Evolutionary conservation across 1,140 invertebrate species (phyloP), one percentile per base, ranked within the genome.

Genomic region (Drosophila ficusphila): DNA sequence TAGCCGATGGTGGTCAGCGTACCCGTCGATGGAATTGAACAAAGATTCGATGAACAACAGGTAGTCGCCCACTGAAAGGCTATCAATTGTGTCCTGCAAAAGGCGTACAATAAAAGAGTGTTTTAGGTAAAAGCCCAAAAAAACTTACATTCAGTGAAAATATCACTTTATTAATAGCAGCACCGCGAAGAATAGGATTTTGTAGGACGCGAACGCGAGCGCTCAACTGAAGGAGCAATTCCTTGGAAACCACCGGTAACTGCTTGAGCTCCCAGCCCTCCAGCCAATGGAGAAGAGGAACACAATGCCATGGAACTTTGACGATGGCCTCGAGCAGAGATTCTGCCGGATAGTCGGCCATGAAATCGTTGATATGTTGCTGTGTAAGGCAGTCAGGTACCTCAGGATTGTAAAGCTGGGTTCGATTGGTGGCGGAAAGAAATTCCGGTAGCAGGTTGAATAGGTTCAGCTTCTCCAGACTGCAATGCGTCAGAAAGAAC

Each of bases 231-330:
- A 89, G 42, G 3, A 90, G 23, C 5, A 83, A 5, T 6, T 61
- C 52, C 47, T 58, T 71, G 21, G 52, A 18, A 12, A 58, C 52
- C 2, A 29, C 2, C 0, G 33, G 25, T 18, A 33, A 23, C 18
- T 16, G 31, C 1, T 60, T 8, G 0, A 38, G 2, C 2, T 51
- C 16, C 47, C 90, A 48, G 7, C 44, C 12, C 9, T 1, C 4
- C 9, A 91, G 31, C 76, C 77, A 89, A 52, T 71, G 58, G 31
- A 74, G 51, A n/a, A 91, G 21, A 1, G 90, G 85, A 4, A 90
- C 76, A 8, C 76, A 62, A 21, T 79, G 77, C 77, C 90, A 91
- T 2, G 69, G 53, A 5, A 91, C 56, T 31, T 51, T 36, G 0
- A 25, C 47, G 0, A 91, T 27, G 12, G 62, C 34, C 14, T 73